Conservation (phyloP, 2,797 vertebrate species). For the Mareca strepera region DNA sequence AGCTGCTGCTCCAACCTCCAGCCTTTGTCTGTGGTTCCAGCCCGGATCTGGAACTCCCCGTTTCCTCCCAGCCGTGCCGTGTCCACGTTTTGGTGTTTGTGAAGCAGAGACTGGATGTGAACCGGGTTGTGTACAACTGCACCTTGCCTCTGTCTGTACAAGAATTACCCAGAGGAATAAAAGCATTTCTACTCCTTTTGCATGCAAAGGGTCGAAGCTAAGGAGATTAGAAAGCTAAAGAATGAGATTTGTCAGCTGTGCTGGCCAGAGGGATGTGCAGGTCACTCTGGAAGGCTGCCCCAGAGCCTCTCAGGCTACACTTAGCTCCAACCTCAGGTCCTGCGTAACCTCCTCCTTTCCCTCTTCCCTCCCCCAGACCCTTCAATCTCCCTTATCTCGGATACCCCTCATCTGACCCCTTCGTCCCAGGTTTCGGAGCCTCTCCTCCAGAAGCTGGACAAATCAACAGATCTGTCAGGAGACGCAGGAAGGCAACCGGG, state of each 20-base stretch:
- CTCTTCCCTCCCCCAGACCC: neutral
- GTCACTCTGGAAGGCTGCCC: neutral
- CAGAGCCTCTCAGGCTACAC: neutral
- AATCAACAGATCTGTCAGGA: neutral
- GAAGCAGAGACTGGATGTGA: neutral
- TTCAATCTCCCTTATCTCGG: slow-evolving; percentile 17
- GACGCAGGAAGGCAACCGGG: neutral
- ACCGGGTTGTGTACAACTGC: neutral
- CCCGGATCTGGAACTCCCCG: accelerated
- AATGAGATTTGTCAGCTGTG: neutral
- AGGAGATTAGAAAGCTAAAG: neutral
- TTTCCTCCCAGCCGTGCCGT: neutral
- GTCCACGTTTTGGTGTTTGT: neutral
- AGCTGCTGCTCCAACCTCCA: neutral
- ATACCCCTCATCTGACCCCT: slow-evolving; percentile 36
- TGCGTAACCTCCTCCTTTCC: neutral
- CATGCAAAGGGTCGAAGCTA: neutral
- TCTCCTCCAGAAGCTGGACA: slow-evolving; percentile 39
- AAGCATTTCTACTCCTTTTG: neutral
- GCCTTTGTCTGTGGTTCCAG: neutral
- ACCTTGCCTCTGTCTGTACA: neutral
- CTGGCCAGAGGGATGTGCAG: neutral
- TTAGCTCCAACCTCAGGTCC: neutral
- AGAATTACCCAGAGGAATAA: neutral
- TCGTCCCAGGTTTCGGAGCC: neutral